Percentiles rank a stretch among this genome's conserved stretches.
phyloP scores from a whole-genome alignment of 2,113 vertebrate genomes.

The Urocolius indicus region DNA sequence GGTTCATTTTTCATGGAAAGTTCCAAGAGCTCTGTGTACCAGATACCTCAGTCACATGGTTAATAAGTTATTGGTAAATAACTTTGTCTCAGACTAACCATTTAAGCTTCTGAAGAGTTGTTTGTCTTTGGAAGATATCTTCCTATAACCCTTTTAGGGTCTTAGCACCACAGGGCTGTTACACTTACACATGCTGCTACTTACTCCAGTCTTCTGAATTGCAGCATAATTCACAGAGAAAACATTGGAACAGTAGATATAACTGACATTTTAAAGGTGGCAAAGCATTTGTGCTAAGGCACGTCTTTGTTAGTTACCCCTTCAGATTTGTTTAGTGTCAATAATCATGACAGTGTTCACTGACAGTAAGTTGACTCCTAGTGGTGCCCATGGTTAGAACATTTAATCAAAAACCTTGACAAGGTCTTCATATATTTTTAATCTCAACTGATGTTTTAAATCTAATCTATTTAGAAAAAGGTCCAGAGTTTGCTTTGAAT shows the following conservation, averaged over 20 bases:
- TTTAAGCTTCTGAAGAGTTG: neutral
- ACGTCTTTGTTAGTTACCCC: neutral
- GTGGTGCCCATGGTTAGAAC: neutral
- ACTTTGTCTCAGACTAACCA: neutral
- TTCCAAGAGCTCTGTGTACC: neutral
- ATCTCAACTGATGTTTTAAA: neutral
- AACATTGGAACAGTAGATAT: neutral
- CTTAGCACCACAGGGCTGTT: neutral
- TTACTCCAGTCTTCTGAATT: neutral
- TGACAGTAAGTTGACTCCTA: neutral
- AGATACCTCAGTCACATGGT: neutral
- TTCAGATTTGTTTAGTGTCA: neutral
- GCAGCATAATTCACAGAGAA: neutral
- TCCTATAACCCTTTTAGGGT: neutral
- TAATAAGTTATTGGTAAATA: neutral
- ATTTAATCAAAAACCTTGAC: neutral
- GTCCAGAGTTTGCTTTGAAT: neutral
- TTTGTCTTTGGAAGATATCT: neutral
- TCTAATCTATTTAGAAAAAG: neutral
- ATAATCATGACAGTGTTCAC: accelerated
- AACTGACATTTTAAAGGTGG: neutral
- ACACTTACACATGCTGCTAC: neutral
- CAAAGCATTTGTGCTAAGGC: neutral
- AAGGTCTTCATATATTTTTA: neutral
- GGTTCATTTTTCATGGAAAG: slow-evolving; percentile 16